Percentiles rank a stretch among this genome's conserved stretches.
Evolutionary conservation across 2,888 invertebrate genomes (phyloP).

Genomic region (Allophyes oxyacanthae): DNA sequence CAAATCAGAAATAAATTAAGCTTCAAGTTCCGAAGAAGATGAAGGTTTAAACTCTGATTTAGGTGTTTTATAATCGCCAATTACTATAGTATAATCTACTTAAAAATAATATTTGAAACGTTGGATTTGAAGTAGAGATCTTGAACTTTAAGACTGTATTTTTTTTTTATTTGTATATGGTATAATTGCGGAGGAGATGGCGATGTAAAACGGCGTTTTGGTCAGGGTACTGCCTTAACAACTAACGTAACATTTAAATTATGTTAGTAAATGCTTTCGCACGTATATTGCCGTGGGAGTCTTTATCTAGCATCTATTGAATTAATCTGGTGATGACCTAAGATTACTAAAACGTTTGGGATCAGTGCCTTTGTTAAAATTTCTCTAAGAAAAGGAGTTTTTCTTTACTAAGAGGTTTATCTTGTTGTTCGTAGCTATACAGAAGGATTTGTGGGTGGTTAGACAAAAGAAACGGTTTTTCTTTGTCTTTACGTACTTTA

Average conservation of each 20-base stretch:
- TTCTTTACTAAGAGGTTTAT: neutral
- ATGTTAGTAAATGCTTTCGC: conserved; percentile 35
- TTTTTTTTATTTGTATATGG: too few species aligned
- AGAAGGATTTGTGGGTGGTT: neutral
- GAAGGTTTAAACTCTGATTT: too few species aligned
- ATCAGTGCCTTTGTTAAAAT: conserved; percentile 38
- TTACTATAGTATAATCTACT: too few species aligned
- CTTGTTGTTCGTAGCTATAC: neutral
- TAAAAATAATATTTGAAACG: too few species aligned
- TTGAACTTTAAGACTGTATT: too few species aligned
- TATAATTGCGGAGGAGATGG: too few species aligned
- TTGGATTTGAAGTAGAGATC: too few species aligned
- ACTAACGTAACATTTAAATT: conserved; percentile 9
- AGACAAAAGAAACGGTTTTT: conserved; percentile 6
- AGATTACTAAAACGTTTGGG: conserved; percentile 40
- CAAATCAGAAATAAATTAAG: too few species aligned
- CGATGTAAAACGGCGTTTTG: too few species aligned
- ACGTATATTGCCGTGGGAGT: conserved; percentile 41
- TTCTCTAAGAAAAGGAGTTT: neutral
- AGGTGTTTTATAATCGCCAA: too few species aligned
- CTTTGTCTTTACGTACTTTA: neutral
- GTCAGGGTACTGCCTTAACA: too few species aligned
- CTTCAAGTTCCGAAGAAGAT: too few species aligned
- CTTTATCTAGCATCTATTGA: conserved; percentile 36
- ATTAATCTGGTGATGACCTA: conserved; percentile 48